A percentile compares a stretch with the other conserved stretches of the same genome.
These are phyloP conservation scores for Dicrostonyx torquatus DNA, from an alignment of 2,797 vertebrate genomes.

Conservation along the genomic window DNA sequence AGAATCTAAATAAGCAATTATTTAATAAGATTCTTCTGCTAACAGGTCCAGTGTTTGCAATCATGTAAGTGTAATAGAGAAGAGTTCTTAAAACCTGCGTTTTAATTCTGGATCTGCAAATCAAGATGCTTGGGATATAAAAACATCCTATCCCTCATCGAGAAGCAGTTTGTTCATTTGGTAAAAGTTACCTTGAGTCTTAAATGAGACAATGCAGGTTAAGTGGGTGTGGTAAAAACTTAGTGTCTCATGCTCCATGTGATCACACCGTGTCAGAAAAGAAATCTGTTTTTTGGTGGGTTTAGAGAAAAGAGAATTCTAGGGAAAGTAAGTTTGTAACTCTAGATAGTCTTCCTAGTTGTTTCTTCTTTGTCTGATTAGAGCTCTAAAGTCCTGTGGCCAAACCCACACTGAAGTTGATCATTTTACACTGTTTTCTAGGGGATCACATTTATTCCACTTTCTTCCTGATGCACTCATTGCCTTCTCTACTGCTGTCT, in stretches of 20 bases:
- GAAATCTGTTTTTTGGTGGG: background rate
- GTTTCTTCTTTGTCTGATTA: background rate
- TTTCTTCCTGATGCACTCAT: background rate
- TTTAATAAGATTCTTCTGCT: background rate
- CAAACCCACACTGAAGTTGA: background rate
- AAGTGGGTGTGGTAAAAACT: background rate
- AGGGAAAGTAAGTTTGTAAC: background rate
- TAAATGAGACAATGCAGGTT: background rate
- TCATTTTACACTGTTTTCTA: background rate
- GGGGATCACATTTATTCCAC: background rate
- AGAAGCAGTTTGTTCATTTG: background rate
- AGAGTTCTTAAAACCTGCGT: background rate
- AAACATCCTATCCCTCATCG: background rate
- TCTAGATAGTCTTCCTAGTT: background rate
- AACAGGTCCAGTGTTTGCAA: background rate
- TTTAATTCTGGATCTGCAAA: constrained; percentile 23
- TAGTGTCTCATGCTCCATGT: background rate
- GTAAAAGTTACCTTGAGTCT: background rate
- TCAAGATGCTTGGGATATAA: background rate
- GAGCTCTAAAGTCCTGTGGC: background rate
- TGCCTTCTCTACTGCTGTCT: background rate
- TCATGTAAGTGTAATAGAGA: background rate
- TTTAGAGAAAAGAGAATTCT: constrained; percentile 28
- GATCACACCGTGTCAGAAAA: background rate
- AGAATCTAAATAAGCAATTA: background rate